phyloP scores from a whole-genome alignment of 2,888 invertebrate species.

The Machimus atricapillus region DNA sequence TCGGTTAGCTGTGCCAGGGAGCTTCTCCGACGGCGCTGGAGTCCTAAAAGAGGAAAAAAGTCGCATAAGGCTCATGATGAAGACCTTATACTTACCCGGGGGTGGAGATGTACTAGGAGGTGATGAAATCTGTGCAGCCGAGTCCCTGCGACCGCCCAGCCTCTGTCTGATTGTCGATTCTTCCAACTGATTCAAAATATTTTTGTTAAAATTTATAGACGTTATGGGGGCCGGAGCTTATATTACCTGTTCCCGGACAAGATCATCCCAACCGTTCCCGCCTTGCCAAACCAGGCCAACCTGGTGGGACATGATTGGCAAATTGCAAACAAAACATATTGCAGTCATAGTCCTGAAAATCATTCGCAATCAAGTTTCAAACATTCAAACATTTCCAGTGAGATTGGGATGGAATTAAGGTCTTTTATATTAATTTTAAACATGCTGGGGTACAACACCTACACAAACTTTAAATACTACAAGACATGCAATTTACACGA shows the following conservation, averaged over 20 bases:
- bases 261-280: slow-evolving; percentile 93
- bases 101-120: slow-evolving; percentile 80
- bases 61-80: neutral
- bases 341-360: slow-evolving; percentile 87
- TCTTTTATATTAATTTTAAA: neutral
- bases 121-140: slow-evolving; percentile 89
- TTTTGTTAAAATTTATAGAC: neutral
- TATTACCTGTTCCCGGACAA: slow-evolving; percentile 79
- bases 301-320: slow-evolving; percentile 93
- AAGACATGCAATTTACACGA: neutral
- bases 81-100: slow-evolving; percentile 54
- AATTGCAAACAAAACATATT: slow-evolving; percentile 95
- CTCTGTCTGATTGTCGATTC: slow-evolving; percentile 85
- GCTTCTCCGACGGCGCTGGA: slow-evolving; percentile 78
- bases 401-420: neutral
- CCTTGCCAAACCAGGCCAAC: slow-evolving; percentile 93
- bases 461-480: neutral
- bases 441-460: neutral
- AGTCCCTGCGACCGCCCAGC: slow-evolving; percentile 85
- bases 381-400: neutral
- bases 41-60: slow-evolving; percentile 59
- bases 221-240: neutral
- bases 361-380: slow-evolving; percentile 28
- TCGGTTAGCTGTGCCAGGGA: slow-evolving; percentile 89
- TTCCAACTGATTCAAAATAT: slow-evolving; percentile 64